These are phyloP conservation scores for Acrocephalus kingi DNA, from an alignment of 2,113 vertebrate genomes.

Conservation along the genomic window DNA sequence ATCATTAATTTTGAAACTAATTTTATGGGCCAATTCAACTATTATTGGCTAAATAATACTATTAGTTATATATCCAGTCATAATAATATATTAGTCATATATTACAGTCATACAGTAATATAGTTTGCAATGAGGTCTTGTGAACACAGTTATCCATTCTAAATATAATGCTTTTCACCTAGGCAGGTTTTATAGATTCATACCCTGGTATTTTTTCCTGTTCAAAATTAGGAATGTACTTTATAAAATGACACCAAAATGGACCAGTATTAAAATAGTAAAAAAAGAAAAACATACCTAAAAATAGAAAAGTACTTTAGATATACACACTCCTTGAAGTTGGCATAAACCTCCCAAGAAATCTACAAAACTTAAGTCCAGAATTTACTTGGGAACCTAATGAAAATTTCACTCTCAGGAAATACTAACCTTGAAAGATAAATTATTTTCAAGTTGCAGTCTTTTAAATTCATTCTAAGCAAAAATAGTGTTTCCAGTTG, in stretches of 20 bases:
- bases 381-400: not conserved
- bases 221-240: not conserved
- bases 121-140: not conserved
- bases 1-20: not conserved
- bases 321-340: not conserved
- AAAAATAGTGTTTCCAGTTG: not conserved
- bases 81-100: not conserved
- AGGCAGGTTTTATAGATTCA: not conserved
- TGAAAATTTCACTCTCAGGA: not conserved
- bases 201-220: not conserved
- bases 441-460: not conserved
- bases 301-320: not conserved
- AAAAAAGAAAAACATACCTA: not conserved
- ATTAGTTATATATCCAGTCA: not conserved
- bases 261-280: not conserved
- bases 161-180: not conserved
- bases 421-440: not conserved
- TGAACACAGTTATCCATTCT: not conserved
- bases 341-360: not conserved
- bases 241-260: not conserved
- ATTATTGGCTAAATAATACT: not conserved
- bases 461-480: not conserved
- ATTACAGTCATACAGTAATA: not conserved
- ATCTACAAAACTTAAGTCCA: not conserved
- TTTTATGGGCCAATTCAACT: not conserved